phyloP scores from a whole-genome alignment of 2,888 invertebrate species.

The Oscheius sp. region DNA sequence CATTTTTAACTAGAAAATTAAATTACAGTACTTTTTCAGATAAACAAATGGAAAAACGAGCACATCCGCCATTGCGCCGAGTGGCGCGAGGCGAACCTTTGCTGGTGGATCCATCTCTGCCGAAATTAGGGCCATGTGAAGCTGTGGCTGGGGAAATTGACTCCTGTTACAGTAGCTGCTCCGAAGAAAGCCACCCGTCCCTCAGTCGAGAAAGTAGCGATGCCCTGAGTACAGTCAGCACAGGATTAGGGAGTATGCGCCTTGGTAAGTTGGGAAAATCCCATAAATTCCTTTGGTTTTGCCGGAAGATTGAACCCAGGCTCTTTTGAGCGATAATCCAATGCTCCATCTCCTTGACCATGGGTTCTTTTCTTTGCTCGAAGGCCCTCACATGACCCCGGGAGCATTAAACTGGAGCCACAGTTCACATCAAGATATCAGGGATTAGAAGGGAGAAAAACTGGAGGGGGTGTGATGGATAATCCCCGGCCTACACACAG shows the following conservation, averaged over 20 bases:
- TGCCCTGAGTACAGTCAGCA: slow-evolving; percentile 29
- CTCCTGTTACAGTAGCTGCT: slow-evolving; percentile 62
- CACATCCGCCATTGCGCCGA: slow-evolving; percentile 38
- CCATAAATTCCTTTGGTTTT: no score
- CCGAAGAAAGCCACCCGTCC: slow-evolving; percentile 64
- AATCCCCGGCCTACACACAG: not conserved
- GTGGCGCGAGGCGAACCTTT: slow-evolving; percentile 33
- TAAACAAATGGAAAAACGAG: slow-evolving; percentile 6
- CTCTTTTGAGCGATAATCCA: no score
- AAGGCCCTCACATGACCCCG: not conserved
- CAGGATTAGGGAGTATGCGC: not conserved
- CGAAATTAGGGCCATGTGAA: not conserved
- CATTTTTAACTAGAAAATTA: not conserved
- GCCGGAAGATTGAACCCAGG: no score
- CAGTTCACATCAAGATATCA: not conserved
- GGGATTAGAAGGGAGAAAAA: not conserved
- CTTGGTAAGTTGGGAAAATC: slow-evolving; percentile 33
- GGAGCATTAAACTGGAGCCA: no score
- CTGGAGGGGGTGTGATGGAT: no score
- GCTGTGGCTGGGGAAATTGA: slow-evolving; percentile 37
- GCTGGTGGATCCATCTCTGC: slow-evolving; percentile 37
- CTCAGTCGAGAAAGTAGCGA: slow-evolving; percentile 65
- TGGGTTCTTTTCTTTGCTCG: not conserved
- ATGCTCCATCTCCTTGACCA: no score
- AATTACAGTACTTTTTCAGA: no score